phyloP scores from a whole-genome alignment of 2,797 vertebrate genomes.

The Hippoglossus hippoglossus region DNA sequence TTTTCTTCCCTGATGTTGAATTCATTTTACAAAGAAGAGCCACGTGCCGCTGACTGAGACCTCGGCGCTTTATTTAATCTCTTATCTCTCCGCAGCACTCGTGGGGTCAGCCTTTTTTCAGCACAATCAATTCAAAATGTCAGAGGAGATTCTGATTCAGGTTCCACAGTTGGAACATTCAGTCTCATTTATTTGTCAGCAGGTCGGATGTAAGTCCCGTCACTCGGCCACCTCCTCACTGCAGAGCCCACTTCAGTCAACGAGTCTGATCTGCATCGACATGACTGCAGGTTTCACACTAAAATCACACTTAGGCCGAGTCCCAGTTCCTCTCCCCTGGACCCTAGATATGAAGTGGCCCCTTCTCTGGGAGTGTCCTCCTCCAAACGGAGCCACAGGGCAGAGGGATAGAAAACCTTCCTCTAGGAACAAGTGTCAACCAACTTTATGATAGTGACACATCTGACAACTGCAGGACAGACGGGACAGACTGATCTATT shows the following conservation, averaged over 20 bases:
- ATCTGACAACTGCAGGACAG: too few relatives aligned
- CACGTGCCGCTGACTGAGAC: constrained; percentile 38
- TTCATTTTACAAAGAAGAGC: constrained; percentile 55
- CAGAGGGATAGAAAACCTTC: too few relatives aligned
- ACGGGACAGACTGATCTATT: too few relatives aligned
- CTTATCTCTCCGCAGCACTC: constrained; percentile 65
- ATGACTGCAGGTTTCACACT: constrained; percentile 2
- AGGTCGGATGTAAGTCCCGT: constrained; percentile 52
- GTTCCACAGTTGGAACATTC: constrained; percentile 59
- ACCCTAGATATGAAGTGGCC: too few relatives aligned
- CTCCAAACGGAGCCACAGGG: too few relatives aligned
- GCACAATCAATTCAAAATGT: constrained; percentile 64
- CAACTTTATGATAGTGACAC: too few relatives aligned
- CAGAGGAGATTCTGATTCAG: constrained; percentile 63
- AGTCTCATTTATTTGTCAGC: constrained; percentile 67
- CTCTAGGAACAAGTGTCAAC: background rate
- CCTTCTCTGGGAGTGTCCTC: too few relatives aligned
- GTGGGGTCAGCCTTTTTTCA: constrained; percentile 57
- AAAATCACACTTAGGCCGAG: background rate
- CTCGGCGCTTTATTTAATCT: constrained; percentile 52
- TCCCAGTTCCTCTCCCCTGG: too few relatives aligned
- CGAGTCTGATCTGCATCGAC: constrained; percentile 11
- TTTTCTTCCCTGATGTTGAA: constrained; percentile 42
- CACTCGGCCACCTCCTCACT: constrained; percentile 10
- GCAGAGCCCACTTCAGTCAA: constrained; percentile 24